These are phyloP conservation scores for Furnarius figulus DNA, from an alignment of 2,113 vertebrate genomes.

Conservation along the genomic window DNA sequence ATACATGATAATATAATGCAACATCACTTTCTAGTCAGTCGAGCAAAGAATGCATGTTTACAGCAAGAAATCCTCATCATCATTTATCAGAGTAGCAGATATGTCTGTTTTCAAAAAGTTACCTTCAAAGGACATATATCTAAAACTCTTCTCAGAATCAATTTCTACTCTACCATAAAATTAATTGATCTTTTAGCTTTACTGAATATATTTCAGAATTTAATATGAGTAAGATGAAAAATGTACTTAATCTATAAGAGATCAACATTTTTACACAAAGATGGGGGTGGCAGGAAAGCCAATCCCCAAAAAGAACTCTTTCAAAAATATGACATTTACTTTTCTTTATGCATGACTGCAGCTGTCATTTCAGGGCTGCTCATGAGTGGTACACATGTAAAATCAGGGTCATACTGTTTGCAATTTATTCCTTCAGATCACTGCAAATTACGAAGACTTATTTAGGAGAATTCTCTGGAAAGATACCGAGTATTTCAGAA, in stretches of 20 bases:
- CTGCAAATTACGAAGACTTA: not conserved
- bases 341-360: not conserved
- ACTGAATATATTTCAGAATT: not conserved
- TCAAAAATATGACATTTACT: not conserved
- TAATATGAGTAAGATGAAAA: not conserved
- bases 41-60: not conserved
- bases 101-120: not conserved
- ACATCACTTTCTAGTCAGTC: not conserved
- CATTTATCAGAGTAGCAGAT: not conserved
- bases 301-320: not conserved
- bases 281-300: not conserved
- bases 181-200: not conserved
- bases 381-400: not conserved
- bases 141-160: not conserved
- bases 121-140: not conserved
- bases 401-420: not conserved
- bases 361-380: not conserved
- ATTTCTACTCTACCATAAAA: not conserved
- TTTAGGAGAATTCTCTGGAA: not conserved
- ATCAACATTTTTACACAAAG: not conserved
- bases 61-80: not conserved
- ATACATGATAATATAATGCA: not conserved
- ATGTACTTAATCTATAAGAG: not conserved
- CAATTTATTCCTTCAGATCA: not conserved
- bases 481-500: not conserved